Base-by-base conservation (phyloP, 1,140 invertebrate species). In the Chironomus striatipennis region DNA sequence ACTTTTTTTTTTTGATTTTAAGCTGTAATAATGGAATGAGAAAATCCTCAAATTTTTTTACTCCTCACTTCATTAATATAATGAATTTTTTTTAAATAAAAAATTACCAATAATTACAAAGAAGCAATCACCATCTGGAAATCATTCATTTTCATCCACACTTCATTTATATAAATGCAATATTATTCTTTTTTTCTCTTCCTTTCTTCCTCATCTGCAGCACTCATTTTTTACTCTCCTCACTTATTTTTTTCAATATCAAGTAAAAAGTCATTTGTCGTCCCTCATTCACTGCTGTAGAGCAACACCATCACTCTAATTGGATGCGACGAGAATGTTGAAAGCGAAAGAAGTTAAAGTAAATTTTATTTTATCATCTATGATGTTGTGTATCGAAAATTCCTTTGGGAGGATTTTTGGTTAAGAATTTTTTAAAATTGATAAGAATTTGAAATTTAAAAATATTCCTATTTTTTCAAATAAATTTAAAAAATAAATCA, bases 111-210 rank as follows among this genome's bases (percentile, higher is more conserved):
- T 34, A 34, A 34, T 34, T 34, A 34, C 24, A 34, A 34, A 34
- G 24, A 34, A 34, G 24, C 24, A 34, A 34, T 34, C 24, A 57
- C 47, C 47, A 57, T 57, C 47, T 57, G 47, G 47, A n/a, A n/a
- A 57, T 10, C n/a, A 57, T 57, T 57, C 47, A 57, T 57, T 57
- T 57, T n/a, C n/a, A n/a, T 57, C n/a, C 47, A n/a, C n/a, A n/a
- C 47, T 57, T 57, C n/a, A 9, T 47, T 47, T 47, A 9, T 47
- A 9, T 47, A 47, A 47, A 34, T 34, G 24, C 43, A 9, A 47
- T 47, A 47, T 47, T 15, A n/a, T n/a, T n/a, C n/a, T n/a, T n/a
- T n/a, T n/a, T n/a, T 57, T 5, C 12, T n/a, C 12, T 57, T 10
- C 12, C 47, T 57, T n/a, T 57, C 47, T 57, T 57, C n/a, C 12